Percentiles rank a stretch among this genome's conserved stretches.
Evolutionary conservation across 2,888 invertebrate species (phyloP).

Genomic region (Cynaeus angustus): DNA sequence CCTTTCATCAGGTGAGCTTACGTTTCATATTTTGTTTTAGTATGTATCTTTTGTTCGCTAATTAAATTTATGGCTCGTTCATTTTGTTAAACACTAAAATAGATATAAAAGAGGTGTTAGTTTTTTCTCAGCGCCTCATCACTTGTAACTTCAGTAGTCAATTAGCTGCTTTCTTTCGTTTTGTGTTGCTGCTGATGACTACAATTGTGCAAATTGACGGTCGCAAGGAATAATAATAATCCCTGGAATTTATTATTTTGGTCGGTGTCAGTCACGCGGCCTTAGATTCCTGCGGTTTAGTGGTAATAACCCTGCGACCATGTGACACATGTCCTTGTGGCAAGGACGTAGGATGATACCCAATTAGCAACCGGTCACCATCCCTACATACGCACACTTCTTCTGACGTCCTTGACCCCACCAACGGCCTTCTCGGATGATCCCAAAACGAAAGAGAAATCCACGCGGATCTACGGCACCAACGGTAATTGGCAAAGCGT

Average conservation of each 20-base stretch:
- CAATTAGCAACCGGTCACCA: constrained; percentile 47
- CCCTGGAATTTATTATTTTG: constrained; percentile 40
- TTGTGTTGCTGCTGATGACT: constrained; percentile 29
- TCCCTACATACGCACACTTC: constrained; percentile 34
- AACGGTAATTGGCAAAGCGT: constrained; percentile 59
- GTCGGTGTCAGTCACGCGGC: constrained; percentile 35
- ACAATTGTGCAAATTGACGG: constrained; percentile 30
- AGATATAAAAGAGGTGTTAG: background rate
- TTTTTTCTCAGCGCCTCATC: constrained; percentile 5
- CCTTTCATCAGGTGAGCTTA: constrained; percentile 25
- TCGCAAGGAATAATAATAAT: constrained; percentile 27
- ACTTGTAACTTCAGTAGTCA: constrained; percentile 21
- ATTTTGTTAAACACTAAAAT: constrained; percentile 21
- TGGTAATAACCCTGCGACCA: constrained; percentile 42
- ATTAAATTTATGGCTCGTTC: constrained; percentile 22
- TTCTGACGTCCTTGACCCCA: constrained; percentile 59
- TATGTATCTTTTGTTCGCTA: constrained; percentile 4
- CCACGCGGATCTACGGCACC: constrained; percentile 57
- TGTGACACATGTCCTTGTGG: constrained; percentile 48
- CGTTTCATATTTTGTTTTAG: constrained; percentile 14
- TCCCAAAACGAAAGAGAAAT: constrained; percentile 51
- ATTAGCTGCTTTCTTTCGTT: constrained; percentile 30
- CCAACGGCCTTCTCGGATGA: constrained; percentile 58
- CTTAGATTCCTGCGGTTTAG: constrained; percentile 42
- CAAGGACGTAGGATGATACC: constrained; percentile 51